Evolutionary conservation across 1,140 invertebrate species (phyloP), one percentile per base, ranked within the genome.

Genomic region (Aphelinus atriplicis): DNA sequence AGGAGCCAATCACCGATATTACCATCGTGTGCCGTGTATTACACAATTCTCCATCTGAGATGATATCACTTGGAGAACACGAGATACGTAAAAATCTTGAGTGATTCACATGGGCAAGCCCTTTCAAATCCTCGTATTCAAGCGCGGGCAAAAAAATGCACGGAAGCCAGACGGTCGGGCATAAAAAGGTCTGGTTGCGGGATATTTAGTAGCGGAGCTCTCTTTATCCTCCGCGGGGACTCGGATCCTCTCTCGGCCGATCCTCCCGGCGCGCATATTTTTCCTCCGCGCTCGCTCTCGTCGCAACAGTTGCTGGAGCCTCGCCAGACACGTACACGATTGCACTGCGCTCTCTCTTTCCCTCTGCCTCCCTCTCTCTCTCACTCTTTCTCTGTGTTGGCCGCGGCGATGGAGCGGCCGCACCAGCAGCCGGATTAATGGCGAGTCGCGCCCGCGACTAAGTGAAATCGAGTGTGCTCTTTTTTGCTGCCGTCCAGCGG

Each of bases 251-350:
- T 26, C 26, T 0, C 0, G 60, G 73, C 55, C 48, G 26, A 26
- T 26, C 26, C 26, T 26, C 26, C 26, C 26, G 26, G 56, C 51
- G 57, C 60, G 67, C 73, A 75, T 71, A 75, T 63, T 75, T 75
- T 75, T 75, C 66, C 47, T 62, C 58, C 42, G 9, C 48, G 7
- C 46, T 9, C 57, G 45, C 68, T 58, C 67, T 47, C 48, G 3
- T 67, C 63, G 63, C 70, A 62, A 62, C 63, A 68, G 57, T 66
- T 76, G 71, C 67, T 72, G 75, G 75, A 67, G 57, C 3, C 3
- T 3, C 56, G 75, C 75, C 75, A 76, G 64, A 72, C 75, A 67
- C 70, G 65, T 76, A 71, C 66, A 43, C 43, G 62, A 74, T 62
- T 63, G 26, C 26, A 26, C 43, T 7, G 7, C 9, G 7, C 66